Evolutionary conservation across 2,888 invertebrate species (phyloP), one percentile per base, ranked within the genome.

Genomic region (Acleris holmiana): DNA sequence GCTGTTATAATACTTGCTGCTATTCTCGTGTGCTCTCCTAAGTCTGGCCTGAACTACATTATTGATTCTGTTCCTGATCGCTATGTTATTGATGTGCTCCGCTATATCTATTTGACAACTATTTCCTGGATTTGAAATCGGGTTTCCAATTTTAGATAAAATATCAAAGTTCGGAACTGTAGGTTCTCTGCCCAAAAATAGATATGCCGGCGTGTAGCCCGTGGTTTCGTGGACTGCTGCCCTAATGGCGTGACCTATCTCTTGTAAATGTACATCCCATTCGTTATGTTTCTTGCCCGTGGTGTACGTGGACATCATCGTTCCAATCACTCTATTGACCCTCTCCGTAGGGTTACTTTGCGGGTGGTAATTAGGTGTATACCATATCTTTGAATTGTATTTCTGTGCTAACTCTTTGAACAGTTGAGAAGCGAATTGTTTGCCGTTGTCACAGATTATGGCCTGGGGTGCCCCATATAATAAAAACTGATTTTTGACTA

Each of bases 281-380:
- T 63, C 64, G 35, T 66, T 68, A 17, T 69, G 71, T 35, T 68
- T 70, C 2, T 67, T 55, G 17, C 41, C 17, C 17, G 64, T 44
- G n/a, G 66, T 64, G 41, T 67, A 79, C 0, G 74, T 67, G 18
- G 76, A 51, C 5, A 80, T 72, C 59, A 73, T 74, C 1, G 74
- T 74, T 7, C 76, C 71, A 0, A 82, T 59, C 0, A 76, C 75
- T 21, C 74, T 55, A 61, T 82, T 82, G 0, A 75, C 71, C 0
- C 78, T 61, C 58, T 83, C 82, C 0, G 78, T 76, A 2, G 78
- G 76, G 59, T 83, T 82, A 1, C 67, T 66, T 67, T 83, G 82
- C 0, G 82, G 78, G 18, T 78, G 73, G 10, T 29, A 29, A 10
- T 29, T 29, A 8, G 29, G 29, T 29, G 29, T 29, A 10, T 29